phyloP scores from a whole-genome alignment of 2,113 vertebrate species.

The Danionella cerebrum region DNA sequence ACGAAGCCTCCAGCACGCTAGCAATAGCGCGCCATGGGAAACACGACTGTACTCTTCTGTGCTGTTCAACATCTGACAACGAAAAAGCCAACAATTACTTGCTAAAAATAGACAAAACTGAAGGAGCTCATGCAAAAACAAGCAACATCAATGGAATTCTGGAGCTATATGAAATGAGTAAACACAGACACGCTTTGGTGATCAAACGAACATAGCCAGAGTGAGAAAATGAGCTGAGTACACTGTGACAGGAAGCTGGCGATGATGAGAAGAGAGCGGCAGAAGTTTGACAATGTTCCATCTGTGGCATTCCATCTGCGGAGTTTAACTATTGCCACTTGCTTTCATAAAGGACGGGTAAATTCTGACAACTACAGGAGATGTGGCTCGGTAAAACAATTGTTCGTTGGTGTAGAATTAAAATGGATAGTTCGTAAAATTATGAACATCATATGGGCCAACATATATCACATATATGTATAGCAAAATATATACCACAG shows the following conservation, averaged over 20 bases:
- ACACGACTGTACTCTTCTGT: not conserved
- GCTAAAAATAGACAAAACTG: not conserved
- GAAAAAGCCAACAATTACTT: not conserved
- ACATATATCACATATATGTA: too few species aligned
- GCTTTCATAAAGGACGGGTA: not conserved
- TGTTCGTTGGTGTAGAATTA: not conserved
- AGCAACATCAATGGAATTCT: not conserved
- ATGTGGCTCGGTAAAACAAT: not conserved
- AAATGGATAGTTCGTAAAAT: too few species aligned
- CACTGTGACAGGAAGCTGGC: conserved; percentile 13
- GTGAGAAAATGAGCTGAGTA: not conserved
- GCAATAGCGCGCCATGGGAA: not conserved
- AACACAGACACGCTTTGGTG: not conserved
- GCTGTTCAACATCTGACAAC: not conserved
- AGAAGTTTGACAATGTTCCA: conserved; percentile 17
- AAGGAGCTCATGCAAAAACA: not conserved
- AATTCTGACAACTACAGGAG: not conserved
- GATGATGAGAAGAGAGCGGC: not conserved
- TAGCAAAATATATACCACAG: too few species aligned
- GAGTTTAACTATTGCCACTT: not conserved
- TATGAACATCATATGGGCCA: too few species aligned
- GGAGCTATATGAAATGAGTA: not conserved
- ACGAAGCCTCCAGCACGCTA: not conserved
- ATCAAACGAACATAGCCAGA: not conserved
- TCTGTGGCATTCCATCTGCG: not conserved